A percentile compares a stretch with the other conserved stretches of the same genome.
These are phyloP conservation scores for Columba janthina DNA, from an alignment of 2,113 vertebrate species.

Conservation along the genomic window DNA sequence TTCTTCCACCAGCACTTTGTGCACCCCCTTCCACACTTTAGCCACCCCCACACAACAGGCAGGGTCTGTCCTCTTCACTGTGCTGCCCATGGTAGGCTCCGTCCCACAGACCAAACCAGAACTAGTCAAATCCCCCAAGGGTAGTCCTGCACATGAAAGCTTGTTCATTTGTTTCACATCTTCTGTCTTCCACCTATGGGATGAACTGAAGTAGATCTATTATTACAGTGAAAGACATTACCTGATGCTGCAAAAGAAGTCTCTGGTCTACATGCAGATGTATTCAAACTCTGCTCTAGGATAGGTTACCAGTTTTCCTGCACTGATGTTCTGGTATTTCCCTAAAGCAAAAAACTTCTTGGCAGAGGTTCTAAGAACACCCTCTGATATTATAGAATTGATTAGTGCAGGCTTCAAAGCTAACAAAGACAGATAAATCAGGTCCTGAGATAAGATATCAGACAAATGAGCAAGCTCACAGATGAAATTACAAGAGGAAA, in stretches of 20 bases:
- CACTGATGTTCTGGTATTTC: neutral
- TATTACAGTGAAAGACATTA: neutral
- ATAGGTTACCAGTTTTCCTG: neutral
- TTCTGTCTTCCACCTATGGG: neutral
- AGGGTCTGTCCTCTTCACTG: rapidly evolving
- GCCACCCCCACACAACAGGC: rapidly evolving
- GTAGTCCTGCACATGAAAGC: rapidly evolving
- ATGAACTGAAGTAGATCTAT: neutral
- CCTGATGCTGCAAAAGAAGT: neutral
- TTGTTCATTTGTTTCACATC: neutral
- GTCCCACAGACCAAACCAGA: neutral
- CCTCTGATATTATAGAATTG: neutral
- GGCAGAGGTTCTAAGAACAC: neutral
- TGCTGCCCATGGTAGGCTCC: neutral
- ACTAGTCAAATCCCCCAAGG: neutral
- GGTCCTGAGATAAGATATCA: neutral
- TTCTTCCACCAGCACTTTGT: neutral
- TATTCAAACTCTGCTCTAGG: neutral
- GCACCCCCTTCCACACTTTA: neutral
- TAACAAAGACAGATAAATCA: neutral
- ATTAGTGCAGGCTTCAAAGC: neutral
- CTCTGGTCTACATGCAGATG: neutral
- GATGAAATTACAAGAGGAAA: neutral
- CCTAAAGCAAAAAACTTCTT: neutral
- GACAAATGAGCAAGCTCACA: neutral